These are phyloP conservation scores for Arothron firmamentum DNA, from an alignment of 2,113 vertebrate species.

Conservation along the genomic window DNA sequence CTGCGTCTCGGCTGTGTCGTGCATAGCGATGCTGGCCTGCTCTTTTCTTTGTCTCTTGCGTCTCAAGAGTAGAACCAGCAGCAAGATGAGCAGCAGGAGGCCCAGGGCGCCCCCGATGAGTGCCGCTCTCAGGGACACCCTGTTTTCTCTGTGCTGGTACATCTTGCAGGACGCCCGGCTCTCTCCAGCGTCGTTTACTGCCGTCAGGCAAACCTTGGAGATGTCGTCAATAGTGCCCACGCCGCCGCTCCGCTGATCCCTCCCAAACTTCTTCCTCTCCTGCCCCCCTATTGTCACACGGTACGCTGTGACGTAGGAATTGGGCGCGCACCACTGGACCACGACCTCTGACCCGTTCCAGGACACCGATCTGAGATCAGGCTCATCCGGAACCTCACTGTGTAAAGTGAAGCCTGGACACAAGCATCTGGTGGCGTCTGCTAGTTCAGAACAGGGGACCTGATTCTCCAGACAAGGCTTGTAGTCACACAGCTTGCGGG, in stretches of 20 bases:
- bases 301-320: conserved; percentile 58
- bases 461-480: conserved; percentile 60
- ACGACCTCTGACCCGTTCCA: conserved; percentile 52
- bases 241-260: conserved; percentile 15
- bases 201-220: conserved; percentile 63
- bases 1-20: conserved; percentile 1
- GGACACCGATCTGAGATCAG: conserved; percentile 27
- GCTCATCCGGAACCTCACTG: conserved; percentile 27
- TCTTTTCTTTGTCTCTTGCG: conserved; percentile 45
- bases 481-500: conserved; percentile 40
- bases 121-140: conserved; percentile 52
- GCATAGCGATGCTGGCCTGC: conserved; percentile 39
- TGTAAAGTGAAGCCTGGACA: conserved; percentile 58
- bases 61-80: conserved; percentile 67
- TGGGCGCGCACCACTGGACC: conserved; percentile 69
- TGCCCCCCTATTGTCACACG: conserved; percentile 42
- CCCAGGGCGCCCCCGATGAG: conserved; percentile 69
- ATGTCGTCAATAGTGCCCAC: conserved; percentile 29
- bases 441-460: conserved; percentile 36
- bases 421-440: conserved; percentile 28
- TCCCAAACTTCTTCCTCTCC: neutral
- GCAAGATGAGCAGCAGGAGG: conserved; percentile 56
- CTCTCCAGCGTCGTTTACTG: conserved; percentile 51
- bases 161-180: conserved; percentile 47
- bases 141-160: conserved; percentile 35